Conservation (phyloP, 2,888 invertebrate species). For the Epinotia bilunana region DNA sequence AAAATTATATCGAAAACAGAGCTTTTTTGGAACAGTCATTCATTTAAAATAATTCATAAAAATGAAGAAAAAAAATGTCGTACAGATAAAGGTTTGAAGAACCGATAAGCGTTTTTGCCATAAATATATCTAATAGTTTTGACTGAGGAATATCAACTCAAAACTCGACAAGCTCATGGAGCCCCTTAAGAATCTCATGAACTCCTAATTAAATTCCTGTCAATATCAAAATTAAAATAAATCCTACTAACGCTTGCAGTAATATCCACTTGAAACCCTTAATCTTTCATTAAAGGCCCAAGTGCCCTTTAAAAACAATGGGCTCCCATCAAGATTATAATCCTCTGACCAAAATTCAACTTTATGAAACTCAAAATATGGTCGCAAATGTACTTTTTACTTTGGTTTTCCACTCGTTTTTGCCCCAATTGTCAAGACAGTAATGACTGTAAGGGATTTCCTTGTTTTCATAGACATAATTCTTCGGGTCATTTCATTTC, state of each 20-base stretch:
- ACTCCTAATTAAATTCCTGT: background rate
- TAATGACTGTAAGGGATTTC: slow-evolving; percentile 33
- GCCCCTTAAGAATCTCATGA: background rate
- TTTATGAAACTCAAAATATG: background rate
- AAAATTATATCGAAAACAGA: too few species aligned
- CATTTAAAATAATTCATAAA: too few species aligned
- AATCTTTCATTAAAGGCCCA: slow-evolving; percentile 32
- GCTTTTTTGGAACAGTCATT: too few species aligned
- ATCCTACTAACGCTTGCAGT: slow-evolving; percentile 9
- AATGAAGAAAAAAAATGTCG: too few species aligned
- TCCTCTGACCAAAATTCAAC: background rate
- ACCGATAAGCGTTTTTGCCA: too few species aligned
- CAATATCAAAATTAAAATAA: slow-evolving; percentile 5
- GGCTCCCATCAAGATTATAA: slow-evolving; percentile 1
- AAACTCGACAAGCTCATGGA: background rate
- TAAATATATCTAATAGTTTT: too few species aligned
- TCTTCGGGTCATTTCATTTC: slow-evolving; percentile 26
- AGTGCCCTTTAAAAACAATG: slow-evolving; percentile 34
- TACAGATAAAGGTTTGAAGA: too few species aligned
- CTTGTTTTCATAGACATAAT: slow-evolving; percentile 34
- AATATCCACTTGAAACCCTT: slow-evolving; percentile 26
- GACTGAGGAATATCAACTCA: too few species aligned
- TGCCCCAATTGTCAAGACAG: slow-evolving; percentile 31
- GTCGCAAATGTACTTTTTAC: background rate
- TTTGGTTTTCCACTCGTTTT: slow-evolving; percentile 5